Conservation (phyloP, 64 coral and sea anemone genomes). For the Astreopora myriophthalma region DNA sequence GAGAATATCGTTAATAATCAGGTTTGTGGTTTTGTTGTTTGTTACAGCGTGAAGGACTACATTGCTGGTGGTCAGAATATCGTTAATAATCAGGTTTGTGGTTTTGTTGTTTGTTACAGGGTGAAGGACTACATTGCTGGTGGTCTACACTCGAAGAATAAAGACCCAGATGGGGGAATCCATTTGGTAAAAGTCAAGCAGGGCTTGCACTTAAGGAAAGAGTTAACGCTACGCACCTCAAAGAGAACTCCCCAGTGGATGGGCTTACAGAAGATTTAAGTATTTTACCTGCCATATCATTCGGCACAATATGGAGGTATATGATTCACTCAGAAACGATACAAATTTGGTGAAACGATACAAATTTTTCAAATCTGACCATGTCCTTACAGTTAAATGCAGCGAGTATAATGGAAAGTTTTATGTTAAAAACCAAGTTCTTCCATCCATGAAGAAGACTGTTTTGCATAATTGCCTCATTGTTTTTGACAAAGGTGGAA, state of each 20-base stretch:
- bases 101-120: not conserved
- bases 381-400: conserved; percentile 39
- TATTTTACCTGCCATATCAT: conserved; percentile 34
- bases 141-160: conserved; percentile 29
- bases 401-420: conserved; percentile 7
- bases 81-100: too few relatives aligned
- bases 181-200: conserved; percentile 51
- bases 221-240: conserved; percentile 17
- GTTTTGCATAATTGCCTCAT: conserved; percentile 41
- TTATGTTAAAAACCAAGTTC: conserved; percentile 61
- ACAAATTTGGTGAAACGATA: conserved; percentile 16
- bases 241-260: conserved; percentile 48
- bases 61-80: conserved; percentile 36
- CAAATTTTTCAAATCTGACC: conserved; percentile 62
- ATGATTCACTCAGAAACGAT: too few relatives aligned
- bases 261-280: conserved; percentile 40
- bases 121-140: conserved; percentile 77
- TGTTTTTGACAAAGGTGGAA: conserved; percentile 7
- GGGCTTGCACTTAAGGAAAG: conserved; percentile 20
- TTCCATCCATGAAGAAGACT: conserved; percentile 81
- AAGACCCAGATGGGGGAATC: conserved; percentile 63
- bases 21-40: not conserved
- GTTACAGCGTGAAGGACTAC: conserved; percentile 72
- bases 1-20: not conserved
- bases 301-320: conserved; percentile 17